Evolutionary conservation across 2,113 vertebrate genomes (phyloP), one percentile per base, ranked within the genome.

Genomic region (Agapornis roseicollis): DNA sequence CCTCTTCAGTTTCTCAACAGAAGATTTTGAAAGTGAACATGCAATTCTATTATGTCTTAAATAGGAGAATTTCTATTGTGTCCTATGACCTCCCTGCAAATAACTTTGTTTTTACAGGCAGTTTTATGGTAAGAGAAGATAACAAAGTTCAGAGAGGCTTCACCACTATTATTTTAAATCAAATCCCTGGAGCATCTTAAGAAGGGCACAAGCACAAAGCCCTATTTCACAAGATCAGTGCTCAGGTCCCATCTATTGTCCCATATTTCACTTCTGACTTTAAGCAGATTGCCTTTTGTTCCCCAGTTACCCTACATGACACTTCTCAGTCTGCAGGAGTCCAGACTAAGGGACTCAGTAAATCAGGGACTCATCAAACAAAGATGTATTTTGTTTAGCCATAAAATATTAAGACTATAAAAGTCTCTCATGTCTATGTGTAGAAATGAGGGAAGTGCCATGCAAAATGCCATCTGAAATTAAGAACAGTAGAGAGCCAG

Each of bases 211-310:
- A 53, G 37, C 56, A 65, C 71, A 86, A 85, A 88, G 52, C 35
- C 33, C 63, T n/a, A 2, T 91, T 93, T 71, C 88, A 80, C 88
- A 91, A 85, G 69, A 85, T 63, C 64, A 42, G 33, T n/a, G 23
- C 70, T 85, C 91, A 85, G 74, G 80, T 93, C 80, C 70, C 84
- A 69, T 69, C 84, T 39, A 63, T 81, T 93, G 91, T 91, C 80
- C 49, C 29, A 1, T 37, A 5, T 47, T 49, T 64, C 33, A 33
- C 8, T 50, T 44, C 35, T 89, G 88, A 74, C 85, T 79, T 82
- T 31, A 39, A 79, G 35, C 91, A 91, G 76, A 87, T 60, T 56
- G 68, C 58, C 13, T 88, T 80, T 52, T 37, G 52, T 80, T 64
- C 41, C 78, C 82, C 72, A 79, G 27, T 90, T 78, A 76, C 90